phyloP scores from a whole-genome alignment of 2,797 vertebrate species.

The Pygocentrus nattereri region DNA sequence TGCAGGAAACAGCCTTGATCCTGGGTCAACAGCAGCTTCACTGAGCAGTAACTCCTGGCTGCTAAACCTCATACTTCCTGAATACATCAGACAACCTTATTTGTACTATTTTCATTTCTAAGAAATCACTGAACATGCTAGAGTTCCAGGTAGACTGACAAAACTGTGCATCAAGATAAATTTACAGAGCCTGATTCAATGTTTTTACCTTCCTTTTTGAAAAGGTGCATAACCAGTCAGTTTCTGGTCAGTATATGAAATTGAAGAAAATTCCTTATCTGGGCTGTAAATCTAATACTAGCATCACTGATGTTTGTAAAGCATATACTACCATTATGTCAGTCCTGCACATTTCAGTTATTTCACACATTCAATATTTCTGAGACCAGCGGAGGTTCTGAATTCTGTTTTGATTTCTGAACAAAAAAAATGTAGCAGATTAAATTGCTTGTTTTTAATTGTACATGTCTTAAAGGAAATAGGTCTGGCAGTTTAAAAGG shows the following conservation, averaged over 20 bases:
- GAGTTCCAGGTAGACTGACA: not conserved
- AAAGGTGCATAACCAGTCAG: not conserved
- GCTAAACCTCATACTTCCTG: not conserved
- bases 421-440: too few relatives aligned
- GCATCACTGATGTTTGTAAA: too few relatives aligned
- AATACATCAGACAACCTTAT: not conserved
- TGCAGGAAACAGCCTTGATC: conserved; percentile 44
- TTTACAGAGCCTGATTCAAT: too few relatives aligned
- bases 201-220: not conserved
- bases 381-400: not conserved
- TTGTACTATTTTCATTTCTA: not conserved
- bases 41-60: not conserved
- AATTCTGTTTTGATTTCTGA: not conserved
- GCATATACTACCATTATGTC: not conserved
- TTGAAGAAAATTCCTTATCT: not conserved
- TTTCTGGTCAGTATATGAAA: too few relatives aligned
- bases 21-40: conserved; percentile 24
- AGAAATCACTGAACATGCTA: not conserved
- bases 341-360: not conserved
- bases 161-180: not conserved
- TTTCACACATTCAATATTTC: not conserved
- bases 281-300: not conserved
- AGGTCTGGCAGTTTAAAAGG: not conserved
- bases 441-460: not conserved
- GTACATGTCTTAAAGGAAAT: not conserved